These are phyloP conservation scores for Nowickia ferox DNA, from an alignment of 2,888 invertebrate genomes.

Conservation along the genomic window DNA sequence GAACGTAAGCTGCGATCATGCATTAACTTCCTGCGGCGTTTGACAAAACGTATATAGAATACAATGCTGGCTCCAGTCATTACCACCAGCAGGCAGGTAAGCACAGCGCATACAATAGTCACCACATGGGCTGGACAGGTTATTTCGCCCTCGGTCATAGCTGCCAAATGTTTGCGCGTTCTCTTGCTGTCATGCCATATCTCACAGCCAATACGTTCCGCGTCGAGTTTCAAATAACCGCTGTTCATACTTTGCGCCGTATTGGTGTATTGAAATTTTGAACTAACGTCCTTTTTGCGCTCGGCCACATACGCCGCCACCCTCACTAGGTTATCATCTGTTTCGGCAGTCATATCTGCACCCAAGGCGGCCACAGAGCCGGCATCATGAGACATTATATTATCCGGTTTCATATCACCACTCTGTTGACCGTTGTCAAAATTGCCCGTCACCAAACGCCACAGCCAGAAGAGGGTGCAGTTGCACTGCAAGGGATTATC, in stretches of 20 bases:
- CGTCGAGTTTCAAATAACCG: slow-evolving; percentile 80
- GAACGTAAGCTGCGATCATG: slow-evolving; percentile 80
- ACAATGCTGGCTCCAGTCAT: slow-evolving; percentile 82
- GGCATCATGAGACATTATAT: slow-evolving; percentile 65
- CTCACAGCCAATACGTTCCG: slow-evolving; percentile 82
- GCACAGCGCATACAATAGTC: slow-evolving; percentile 83
- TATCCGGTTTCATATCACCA: slow-evolving; percentile 58
- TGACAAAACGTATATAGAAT: slow-evolving; percentile 82
- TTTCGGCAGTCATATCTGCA: slow-evolving; percentile 69
- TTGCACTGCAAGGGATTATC: slow-evolving; percentile 94
- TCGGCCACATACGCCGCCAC: slow-evolving; percentile 80
- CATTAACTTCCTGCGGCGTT: slow-evolving; percentile 81
- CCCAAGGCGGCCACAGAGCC: slow-evolving; percentile 79
- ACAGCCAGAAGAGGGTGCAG: slow-evolving; percentile 93
- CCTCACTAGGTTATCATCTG: slow-evolving; percentile 73
- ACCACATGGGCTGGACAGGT: slow-evolving; percentile 83
- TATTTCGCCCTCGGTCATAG: slow-evolving; percentile 83
- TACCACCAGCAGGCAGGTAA: slow-evolving; percentile 81
- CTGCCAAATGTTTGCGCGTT: slow-evolving; percentile 78
- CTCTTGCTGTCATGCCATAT: slow-evolving; percentile 80
- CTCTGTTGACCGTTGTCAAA: slow-evolving; percentile 77
- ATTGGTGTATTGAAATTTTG: slow-evolving; percentile 75
- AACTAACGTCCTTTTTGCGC: slow-evolving; percentile 73
- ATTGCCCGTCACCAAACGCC: slow-evolving; percentile 86
- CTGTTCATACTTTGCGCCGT: slow-evolving; percentile 70